Base-by-base conservation (phyloP, 1,140 invertebrate genomes). In the Saccostrea cuccullata region DNA sequence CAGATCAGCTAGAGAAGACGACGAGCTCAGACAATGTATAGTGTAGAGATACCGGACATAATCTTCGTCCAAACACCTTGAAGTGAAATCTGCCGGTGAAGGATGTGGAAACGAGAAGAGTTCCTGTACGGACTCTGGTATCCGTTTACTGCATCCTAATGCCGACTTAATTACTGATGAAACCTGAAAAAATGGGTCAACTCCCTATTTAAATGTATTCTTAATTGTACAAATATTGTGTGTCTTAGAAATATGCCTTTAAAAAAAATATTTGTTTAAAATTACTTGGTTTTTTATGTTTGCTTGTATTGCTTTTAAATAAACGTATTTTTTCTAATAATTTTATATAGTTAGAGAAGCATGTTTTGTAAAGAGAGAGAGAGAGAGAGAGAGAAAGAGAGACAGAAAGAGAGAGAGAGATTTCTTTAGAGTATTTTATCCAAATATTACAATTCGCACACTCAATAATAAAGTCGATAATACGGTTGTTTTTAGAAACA, bases 371-470 rank as follows among this genome's bases (percentile, higher is more conserved):
- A 30, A 2, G 67, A 36, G 67, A 70, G 67, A 70, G 67, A 70
- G n/a, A 70, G 20, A 70, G 67, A 70, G 67, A 70, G 67, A 70
- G 20, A 23, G n/a, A 70, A 23, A 70, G 67, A 70, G 70, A 77
- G 70, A 77, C n/a, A n/a, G n/a, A 73, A 23, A 73, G 23, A 73
- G 67, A 73, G 67, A 77, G 70, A 77, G 70, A 77, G 70, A 77
- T 47, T 47, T 47, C 47, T 47, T 47, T 6, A 47, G 15, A n/a
- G 5, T 20, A 17, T 64, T 17, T 17, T 64, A 60, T 60, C 17
- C 58, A 20, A 13, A 77, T 73, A 36, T 17, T 30, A 26, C 23
- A 30, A 77, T 15, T 77, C 26, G 23, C 30, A n/a, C 58, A 26
- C 26, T 77, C 23, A 77, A 4, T 77, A 40, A 30, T 77, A 77